Evolutionary conservation across 2,888 invertebrate genomes (phyloP).

Genomic region (Eudasyphora cyanicolor): DNA sequence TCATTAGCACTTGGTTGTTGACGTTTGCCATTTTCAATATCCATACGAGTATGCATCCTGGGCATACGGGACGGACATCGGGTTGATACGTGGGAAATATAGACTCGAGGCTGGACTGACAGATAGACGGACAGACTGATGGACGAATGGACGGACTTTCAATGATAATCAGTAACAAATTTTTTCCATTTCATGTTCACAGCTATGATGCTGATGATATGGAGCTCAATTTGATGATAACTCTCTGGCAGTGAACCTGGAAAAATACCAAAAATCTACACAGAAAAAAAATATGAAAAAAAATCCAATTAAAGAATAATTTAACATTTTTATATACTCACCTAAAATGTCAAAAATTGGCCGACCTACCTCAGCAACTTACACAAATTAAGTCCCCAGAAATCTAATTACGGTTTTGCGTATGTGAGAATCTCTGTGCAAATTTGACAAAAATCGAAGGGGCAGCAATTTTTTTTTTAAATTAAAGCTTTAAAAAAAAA

Average conservation of each 20-base stretch:
- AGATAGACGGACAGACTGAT: neutral
- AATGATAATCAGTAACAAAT: constrained; percentile 23
- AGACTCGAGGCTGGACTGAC: neutral
- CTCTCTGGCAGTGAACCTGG: neutral
- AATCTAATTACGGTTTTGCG: no score
- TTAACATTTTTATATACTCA: no score
- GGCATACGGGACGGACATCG: neutral
- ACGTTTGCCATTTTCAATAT: constrained; percentile 21
- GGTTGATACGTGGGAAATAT: neutral
- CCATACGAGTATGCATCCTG: constrained; percentile 20
- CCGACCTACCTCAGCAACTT: no score
- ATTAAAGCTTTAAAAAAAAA: no score
- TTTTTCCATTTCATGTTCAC: neutral
- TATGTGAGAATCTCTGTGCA: no score
- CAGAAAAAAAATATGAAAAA: no score
- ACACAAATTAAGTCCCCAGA: no score
- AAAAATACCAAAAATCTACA: neutral
- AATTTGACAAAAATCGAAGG: no score
- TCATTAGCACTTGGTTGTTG: constrained; percentile 49
- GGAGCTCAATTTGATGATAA: neutral
- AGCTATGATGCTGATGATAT: neutral
- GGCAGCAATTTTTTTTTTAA: no score
- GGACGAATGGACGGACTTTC: neutral
- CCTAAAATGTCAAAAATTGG: no score
- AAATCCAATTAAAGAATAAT: no score